Evolutionary conservation across 2,113 vertebrate genomes (phyloP).

Genomic region (Gobio gobio): DNA sequence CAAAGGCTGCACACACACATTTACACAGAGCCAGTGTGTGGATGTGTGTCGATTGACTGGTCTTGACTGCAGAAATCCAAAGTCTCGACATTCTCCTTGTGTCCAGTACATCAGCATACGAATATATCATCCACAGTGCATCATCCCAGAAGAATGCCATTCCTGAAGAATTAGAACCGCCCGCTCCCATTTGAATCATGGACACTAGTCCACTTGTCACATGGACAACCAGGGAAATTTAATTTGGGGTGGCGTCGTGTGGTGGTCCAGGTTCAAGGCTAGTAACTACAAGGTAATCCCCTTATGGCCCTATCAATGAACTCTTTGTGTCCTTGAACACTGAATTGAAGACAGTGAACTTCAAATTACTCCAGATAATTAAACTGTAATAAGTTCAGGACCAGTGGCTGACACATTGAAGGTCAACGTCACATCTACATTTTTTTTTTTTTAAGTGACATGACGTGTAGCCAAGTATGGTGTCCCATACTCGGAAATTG

Average conservation of each 20-base stretch:
- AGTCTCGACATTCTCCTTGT: neutral
- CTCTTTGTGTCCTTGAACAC: neutral
- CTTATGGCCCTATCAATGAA: neutral
- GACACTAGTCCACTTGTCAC: neutral
- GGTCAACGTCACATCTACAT: neutral
- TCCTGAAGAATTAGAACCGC: neutral
- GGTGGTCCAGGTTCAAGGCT: neutral
- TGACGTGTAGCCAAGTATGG: too few species aligned
- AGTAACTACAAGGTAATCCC: neutral
- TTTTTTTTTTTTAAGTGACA: too few species aligned
- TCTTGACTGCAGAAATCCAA: neutral
- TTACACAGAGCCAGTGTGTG: neutral
- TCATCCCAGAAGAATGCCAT: neutral
- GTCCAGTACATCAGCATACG: neutral
- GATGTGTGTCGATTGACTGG: neutral
- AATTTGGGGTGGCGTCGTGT: neutral
- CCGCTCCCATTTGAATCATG: neutral
- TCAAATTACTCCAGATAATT: neutral
- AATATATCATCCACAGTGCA: neutral
- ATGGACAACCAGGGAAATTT: neutral
- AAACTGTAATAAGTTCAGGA: neutral
- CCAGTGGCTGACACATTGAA: neutral
- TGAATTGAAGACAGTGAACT: neutral
- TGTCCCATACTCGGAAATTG: too few species aligned
- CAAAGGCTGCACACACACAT: constrained; percentile 47